Percentiles rank a stretch among this genome's conserved stretches.
Conservation (phyloP, 2,888 invertebrate species). For the Phytoseiulus persimilis region DNA sequence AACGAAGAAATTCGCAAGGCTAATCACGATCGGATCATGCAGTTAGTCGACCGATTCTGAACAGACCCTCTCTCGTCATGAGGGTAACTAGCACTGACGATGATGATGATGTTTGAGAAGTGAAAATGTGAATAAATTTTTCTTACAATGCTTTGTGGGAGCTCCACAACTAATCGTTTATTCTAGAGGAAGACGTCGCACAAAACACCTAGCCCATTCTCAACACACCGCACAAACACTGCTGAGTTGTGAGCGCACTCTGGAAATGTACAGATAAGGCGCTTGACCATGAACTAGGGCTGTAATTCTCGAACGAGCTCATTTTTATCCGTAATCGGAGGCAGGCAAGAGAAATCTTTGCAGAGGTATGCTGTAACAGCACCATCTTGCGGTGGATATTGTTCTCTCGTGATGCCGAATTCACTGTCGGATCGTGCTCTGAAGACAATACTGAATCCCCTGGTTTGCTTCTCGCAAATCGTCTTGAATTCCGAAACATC, state of each 20-base stretch:
- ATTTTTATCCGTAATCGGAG: conserved; percentile 63
- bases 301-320: conserved; percentile 58
- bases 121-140: not conserved
- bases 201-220: too few species aligned
- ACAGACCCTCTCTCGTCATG: conserved; percentile 39
- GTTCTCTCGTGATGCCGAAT: not conserved
- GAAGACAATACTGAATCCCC: not conserved
- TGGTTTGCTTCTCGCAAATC: not conserved
- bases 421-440: not conserved
- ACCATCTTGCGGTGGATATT: conserved; percentile 52
- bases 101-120: conserved; percentile 37
- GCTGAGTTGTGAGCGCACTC: too few species aligned
- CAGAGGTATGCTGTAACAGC: conserved; percentile 70
- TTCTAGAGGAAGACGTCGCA: too few species aligned
- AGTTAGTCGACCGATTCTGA: conserved; percentile 86
- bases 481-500: not conserved
- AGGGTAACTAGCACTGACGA: conserved; percentile 1
- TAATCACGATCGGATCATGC: conserved; percentile 81
- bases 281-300: not conserved
- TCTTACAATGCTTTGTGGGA: not conserved
- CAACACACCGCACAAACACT: too few species aligned
- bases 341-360: conserved; percentile 63
- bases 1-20: conserved; percentile 68
- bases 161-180: too few species aligned
- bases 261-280: too few species aligned